phyloP scores from a whole-genome alignment of 2,888 invertebrate species.

The Chloroclysta siterata region DNA sequence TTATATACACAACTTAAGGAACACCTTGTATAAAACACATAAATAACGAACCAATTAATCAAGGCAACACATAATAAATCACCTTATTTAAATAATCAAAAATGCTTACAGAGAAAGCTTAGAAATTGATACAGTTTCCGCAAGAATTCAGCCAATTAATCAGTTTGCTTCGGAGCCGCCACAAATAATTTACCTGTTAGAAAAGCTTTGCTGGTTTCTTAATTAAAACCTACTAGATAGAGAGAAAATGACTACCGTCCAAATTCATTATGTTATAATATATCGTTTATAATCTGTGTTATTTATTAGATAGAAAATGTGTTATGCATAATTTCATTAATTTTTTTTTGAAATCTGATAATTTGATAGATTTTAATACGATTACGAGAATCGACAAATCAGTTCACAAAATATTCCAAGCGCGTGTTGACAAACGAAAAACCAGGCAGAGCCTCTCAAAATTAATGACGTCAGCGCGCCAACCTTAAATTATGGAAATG shows the following conservation, averaged over 20 bases:
- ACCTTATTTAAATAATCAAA: conserved; percentile 35
- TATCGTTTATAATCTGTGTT: conserved; percentile 17
- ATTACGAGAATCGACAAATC: not conserved
- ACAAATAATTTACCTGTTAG: conserved; percentile 15
- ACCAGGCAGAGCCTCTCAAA: conserved; percentile 33
- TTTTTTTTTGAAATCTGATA: conserved; percentile 10
- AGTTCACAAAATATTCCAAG: conserved; percentile 21
- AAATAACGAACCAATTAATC: conserved; percentile 32
- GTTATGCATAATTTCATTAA: conserved; percentile 12
- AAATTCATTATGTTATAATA: conserved; percentile 22
- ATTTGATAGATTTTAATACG: conserved; percentile 6
- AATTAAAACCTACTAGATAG: conserved; percentile 16
- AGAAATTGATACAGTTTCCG: conserved; percentile 26
- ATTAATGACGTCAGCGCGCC: conserved; percentile 38
- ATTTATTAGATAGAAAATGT: conserved; percentile 26
- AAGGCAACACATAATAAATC: conserved; percentile 34
- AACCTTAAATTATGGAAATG: conserved; percentile 39
- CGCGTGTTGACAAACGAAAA: conserved; percentile 29
- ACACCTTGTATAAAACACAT: conserved; percentile 29
- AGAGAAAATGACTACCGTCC: conserved; percentile 22
- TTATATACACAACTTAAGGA: no score
- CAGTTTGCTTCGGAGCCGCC: conserved; percentile 9
- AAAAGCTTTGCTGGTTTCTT: conserved; percentile 11
- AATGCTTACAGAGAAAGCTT: conserved; percentile 33
- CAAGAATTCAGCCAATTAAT: conserved; percentile 32